Conservation (phyloP, 2,797 vertebrate species). For the Falco naumanni region DNA sequence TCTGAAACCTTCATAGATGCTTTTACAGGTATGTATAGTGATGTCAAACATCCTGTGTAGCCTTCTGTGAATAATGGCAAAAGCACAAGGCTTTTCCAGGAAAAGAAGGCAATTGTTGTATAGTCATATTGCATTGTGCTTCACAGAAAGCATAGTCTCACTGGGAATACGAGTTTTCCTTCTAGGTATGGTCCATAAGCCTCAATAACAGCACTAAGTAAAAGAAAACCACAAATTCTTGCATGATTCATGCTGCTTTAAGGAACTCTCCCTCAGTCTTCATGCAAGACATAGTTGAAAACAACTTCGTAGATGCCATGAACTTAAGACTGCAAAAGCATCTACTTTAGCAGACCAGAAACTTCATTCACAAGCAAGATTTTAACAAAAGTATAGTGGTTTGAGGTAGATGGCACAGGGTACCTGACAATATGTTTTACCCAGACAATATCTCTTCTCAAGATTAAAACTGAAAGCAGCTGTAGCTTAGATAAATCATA, state of each 20-base stretch:
- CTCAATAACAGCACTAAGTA: not conserved
- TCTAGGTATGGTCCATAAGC: not conserved
- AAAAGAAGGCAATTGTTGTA: not conserved
- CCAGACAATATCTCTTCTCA: not conserved
- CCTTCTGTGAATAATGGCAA: not conserved
- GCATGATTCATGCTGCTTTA: not conserved
- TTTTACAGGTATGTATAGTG: not conserved
- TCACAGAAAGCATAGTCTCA: not conserved
- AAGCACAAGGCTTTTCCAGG: not conserved
- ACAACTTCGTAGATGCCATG: not conserved
- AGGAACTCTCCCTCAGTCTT: not conserved
- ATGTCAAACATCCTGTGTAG: not conserved
- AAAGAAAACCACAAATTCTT: not conserved
- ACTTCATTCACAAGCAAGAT: not conserved
- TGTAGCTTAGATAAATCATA: not conserved
- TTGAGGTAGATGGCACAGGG: not conserved
- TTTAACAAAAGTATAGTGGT: not conserved
- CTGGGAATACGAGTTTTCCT: not conserved
- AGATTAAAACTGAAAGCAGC: not conserved
- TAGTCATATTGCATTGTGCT: not conserved
- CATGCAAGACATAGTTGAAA: not conserved
- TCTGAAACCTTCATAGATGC: not conserved
- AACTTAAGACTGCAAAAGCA: not conserved
- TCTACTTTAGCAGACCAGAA: not conserved
- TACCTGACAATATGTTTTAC: not conserved